Percentiles rank a stretch among this genome's conserved stretches.
Conservation (phyloP, 2,888 invertebrate species). For the Agriopis aurantiaria region DNA sequence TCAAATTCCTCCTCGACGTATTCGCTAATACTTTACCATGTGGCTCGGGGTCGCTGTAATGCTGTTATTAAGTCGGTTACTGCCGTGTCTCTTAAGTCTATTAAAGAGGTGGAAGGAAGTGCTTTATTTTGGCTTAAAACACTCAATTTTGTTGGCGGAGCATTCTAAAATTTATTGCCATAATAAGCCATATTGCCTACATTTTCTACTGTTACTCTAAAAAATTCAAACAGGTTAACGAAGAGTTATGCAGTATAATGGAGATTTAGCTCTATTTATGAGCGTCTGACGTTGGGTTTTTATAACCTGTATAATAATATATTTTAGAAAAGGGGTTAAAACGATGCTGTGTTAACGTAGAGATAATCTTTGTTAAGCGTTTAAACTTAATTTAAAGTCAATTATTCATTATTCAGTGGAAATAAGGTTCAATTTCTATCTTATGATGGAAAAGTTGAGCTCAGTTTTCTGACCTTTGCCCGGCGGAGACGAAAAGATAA, state of each 20-base stretch:
- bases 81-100: conserved; percentile 49
- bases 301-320: neutral
- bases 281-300: neutral
- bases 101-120: conserved; percentile 37
- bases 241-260: conserved; percentile 5
- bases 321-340: neutral
- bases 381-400: neutral
- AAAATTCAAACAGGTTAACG: conserved; percentile 7
- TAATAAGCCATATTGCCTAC: neutral
- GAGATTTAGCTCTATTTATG: conserved; percentile 4
- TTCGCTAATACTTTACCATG: conserved; percentile 40
- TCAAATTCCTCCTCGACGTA: conserved; percentile 20
- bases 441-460: neutral
- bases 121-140: conserved; percentile 60
- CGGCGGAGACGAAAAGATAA: conserved; percentile 8
- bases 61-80: conserved; percentile 54
- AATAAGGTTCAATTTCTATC: neutral
- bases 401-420: neutral
- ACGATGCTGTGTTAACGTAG: neutral
- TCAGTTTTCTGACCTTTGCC: conserved; percentile 3
- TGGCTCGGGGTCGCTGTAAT: conserved; percentile 53
- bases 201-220: conserved; percentile 11
- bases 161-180: conserved; percentile 10
- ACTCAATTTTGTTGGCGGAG: conserved; percentile 56
- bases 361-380: neutral